Base-by-base conservation (phyloP, 2,888 invertebrate species). In the Acleris literana region DNA sequence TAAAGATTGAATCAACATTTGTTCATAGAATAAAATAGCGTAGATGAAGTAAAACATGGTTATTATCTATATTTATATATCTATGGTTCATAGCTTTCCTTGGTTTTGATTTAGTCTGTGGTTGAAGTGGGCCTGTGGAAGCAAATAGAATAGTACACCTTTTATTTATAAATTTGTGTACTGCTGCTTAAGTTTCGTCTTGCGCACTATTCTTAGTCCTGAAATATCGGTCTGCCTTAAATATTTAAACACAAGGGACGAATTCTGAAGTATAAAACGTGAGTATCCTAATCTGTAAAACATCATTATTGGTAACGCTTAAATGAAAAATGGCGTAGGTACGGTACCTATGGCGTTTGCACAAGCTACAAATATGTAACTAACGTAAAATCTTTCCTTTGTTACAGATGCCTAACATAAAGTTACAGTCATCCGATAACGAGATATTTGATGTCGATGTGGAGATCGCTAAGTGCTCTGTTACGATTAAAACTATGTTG, bases 401-500 rank as follows among this genome's bases (percentile, higher is more conserved):
- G 71, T 87, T 88, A 70, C 76, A 96, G 95, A 99, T 99, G 98
- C 97, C 98, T 46, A 97, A 95, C 78, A 98, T 99, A 74, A 99
- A 98, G 84, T 93, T 99, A 71, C 97, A 98, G 87, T 98, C 98
- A 69, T 97, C 97, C 1, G 99, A 99, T 88, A 97, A 97, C 60
- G 99, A 99, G 86, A 96, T 97, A 25, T 99, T 99, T 84, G 97
- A 98, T 74, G 98, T 99, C 0, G 99, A 99, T 80, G 97, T 98
- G 0, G 98, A 99, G 86, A 98, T 99, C 68, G 99, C 99, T 54
- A 98, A 98, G 93, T 98, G 98, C 87, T 99, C 99, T 0, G 97
- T 98, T 17, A 99, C 99, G 0, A 99, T 99, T 74, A 99, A 99
- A 91, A 99, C 99, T 4, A 99, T 99, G 97, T 94, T 99, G 76